Percentiles rank a stretch among this genome's conserved stretches.
Conservation (phyloP, 2,888 invertebrate species). For the Stenotaenia linearis region DNA sequence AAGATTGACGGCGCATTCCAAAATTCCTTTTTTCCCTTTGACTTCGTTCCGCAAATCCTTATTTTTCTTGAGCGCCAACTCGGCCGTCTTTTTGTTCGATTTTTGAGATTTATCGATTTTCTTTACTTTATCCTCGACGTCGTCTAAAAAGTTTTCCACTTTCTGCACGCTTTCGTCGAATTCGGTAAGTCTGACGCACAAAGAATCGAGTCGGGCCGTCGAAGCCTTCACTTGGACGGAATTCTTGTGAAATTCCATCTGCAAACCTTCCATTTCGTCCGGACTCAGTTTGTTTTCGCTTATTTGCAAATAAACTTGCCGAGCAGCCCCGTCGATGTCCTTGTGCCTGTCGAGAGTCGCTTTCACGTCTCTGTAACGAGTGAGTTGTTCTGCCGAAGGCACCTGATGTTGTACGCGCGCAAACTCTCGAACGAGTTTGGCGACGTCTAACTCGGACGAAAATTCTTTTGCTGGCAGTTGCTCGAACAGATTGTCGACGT, state of each 20-base stretch:
- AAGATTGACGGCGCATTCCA: background rate
- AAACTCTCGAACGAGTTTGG: background rate
- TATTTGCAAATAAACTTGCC: background rate
- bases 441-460: background rate
- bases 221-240: background rate
- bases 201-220: background rate
- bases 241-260: background rate
- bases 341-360: background rate
- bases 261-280: background rate
- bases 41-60: background rate
- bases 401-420: background rate
- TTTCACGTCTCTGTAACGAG: background rate
- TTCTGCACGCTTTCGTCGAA: background rate
- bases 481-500: background rate
- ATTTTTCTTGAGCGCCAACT: background rate
- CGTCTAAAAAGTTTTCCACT: background rate
- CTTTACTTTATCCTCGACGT: background rate
- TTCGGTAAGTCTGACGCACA: background rate
- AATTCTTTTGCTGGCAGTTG: background rate
- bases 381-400: background rate
- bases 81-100: background rate
- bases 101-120: background rate
- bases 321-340: background rate
- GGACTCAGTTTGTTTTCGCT: background rate
- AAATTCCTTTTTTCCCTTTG: background rate